These are phyloP conservation scores for Ceyx margarethae DNA, from an alignment of 2,113 vertebrate species.

Conservation along the genomic window DNA sequence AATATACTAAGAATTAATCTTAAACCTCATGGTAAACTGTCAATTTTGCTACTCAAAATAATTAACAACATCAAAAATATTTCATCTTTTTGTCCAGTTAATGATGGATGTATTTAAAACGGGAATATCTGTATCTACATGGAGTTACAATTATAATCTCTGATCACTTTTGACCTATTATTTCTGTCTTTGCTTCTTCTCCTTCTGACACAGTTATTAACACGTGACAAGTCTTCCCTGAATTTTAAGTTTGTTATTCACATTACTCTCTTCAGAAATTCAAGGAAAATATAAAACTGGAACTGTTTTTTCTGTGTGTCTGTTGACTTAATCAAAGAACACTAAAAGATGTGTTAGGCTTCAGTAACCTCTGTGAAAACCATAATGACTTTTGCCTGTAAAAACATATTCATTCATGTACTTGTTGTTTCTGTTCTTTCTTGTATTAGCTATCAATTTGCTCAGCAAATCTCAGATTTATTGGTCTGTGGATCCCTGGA, in stretches of 20 bases:
- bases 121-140: not conserved
- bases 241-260: not conserved
- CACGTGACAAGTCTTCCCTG: fast-evolving
- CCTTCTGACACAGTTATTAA: not conserved
- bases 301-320: not conserved
- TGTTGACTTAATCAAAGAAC: not conserved
- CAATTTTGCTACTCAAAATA: not conserved
- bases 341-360: not conserved
- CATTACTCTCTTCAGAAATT: not conserved
- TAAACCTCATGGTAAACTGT: not conserved
- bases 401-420: not conserved
- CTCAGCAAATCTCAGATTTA: not conserved
- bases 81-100: not conserved
- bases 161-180: not conserved
- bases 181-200: not conserved
- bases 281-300: not conserved
- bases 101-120: not conserved
- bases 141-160: not conserved
- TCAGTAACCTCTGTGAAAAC: not conserved
- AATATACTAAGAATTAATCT: not conserved
- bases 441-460: not conserved
- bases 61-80: not conserved
- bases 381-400: not conserved
- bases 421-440: not conserved
- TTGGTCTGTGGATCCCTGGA: not conserved